Evolutionary conservation across 2,113 vertebrate genomes (phyloP), one percentile per base, ranked within the genome.

Genomic region (Callocephalon fimbriatum): DNA sequence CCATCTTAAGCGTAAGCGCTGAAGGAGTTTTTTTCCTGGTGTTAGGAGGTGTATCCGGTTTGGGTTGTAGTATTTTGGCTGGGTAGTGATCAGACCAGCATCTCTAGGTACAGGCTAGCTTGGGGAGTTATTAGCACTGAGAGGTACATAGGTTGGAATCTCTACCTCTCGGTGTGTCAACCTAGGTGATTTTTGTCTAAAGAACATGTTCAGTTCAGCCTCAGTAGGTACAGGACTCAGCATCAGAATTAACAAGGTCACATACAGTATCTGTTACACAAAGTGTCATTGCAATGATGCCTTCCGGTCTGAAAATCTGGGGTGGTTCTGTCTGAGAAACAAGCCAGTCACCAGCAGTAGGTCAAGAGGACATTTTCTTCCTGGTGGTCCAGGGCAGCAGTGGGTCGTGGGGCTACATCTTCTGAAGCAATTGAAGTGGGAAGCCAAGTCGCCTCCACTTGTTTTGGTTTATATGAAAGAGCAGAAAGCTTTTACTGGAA

Each of bases 1-100:
- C 51, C 32, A 14, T 51, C 53, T 72, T 35, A 75, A 82, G 63
- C 18, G 2, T 45, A 70, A 76, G 29, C 10, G 6, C 15, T 6
- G 72, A 62, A 81, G 90, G 73, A 93, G 31, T 53, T 62, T 75
- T 87, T 95, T 95, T 70, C 12, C 10, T 61, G 38, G 40, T 85
- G n/a, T 84, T 91, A 61, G 68, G 71, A 96, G 90, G 63, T 6
- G 32, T 75, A 35, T 73, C 93, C 13, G 7, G 48, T 95, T 72
- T 74, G 77, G 59, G 27, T 81, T 58, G 15, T 59, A 45, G 62
- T 67, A 29, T 87, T 88, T 77, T 87, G 54, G 40, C 51, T 74
- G 29, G 73, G 61, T 62, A 54, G 51, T 35, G 58, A 80, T 88
- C 84, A 85, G 89, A 86, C 20, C 72, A 86, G 81, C 70, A 65